Percentiles rank a stretch among this genome's conserved stretches.
These are phyloP conservation scores for Arctopsyche grandis DNA, from an alignment of 1,140 invertebrate species.

Conservation along the genomic window DNA sequence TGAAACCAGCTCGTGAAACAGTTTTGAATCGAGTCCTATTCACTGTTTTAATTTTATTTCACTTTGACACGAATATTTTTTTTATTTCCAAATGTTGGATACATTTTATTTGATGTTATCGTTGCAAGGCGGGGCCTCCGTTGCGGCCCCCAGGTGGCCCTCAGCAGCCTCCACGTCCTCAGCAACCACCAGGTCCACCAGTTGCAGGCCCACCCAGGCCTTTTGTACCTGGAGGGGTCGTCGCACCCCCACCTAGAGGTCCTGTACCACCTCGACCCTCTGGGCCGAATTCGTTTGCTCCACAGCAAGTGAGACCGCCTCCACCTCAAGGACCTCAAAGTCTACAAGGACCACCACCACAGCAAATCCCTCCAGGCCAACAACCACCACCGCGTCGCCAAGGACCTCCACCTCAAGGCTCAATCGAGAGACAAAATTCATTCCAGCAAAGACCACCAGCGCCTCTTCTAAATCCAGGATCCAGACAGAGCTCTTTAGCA, in stretches of 20 bases:
- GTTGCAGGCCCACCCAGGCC: constrained; percentile 50
- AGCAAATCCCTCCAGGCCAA: constrained; percentile 54
- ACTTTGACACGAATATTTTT: no score
- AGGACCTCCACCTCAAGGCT: constrained; percentile 47
- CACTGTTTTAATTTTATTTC: no score
- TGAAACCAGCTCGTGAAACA: no score
- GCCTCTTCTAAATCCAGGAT: constrained; percentile 56
- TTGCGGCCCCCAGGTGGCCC: constrained; percentile 56
- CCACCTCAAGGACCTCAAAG: constrained; percentile 58
- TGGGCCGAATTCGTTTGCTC: constrained; percentile 58
- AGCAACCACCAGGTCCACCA: constrained; percentile 34
- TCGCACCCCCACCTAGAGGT: constrained; percentile 51
- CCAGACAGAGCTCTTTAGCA: constrained; percentile 62
- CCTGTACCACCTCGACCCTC: constrained; percentile 55
- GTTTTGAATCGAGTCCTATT: no score
- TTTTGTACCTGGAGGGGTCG: constrained; percentile 51
- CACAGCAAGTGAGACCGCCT: constrained; percentile 59
- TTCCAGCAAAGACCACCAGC: constrained; percentile 51
- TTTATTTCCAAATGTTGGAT: background rate
- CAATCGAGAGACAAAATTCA: constrained; percentile 48
- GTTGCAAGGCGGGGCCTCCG: constrained; percentile 52
- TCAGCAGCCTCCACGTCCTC: constrained; percentile 40
- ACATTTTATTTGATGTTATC: constrained; percentile 14
- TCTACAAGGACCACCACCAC: constrained; percentile 57
- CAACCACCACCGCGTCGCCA: constrained; percentile 55